Conservation (phyloP, 2,113 vertebrate genomes). For the Sinocyclocheilus grahami region DNA sequence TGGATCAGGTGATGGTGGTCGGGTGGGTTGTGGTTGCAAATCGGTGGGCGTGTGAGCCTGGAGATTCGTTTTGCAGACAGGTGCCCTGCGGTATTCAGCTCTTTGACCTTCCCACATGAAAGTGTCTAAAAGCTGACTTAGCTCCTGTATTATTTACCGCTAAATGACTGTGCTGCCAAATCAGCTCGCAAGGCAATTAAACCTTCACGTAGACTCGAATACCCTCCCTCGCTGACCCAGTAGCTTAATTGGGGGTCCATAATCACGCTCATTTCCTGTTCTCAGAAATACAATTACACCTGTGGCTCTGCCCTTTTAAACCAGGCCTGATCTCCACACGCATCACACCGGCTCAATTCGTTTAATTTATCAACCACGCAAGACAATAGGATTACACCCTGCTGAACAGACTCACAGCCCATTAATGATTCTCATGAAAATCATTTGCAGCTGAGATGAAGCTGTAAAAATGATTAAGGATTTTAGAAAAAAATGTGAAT, state of each 20-base stretch:
- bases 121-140: conserved; percentile 42
- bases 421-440: conserved; percentile 32
- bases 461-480: conserved; percentile 7
- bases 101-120: conserved; percentile 50
- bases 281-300: conserved; percentile 50
- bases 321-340: conserved; percentile 5
- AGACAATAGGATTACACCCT: conserved; percentile 44
- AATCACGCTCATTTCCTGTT: conserved; percentile 53
- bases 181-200: conserved; percentile 45
- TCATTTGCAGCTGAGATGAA: conserved; percentile 26
- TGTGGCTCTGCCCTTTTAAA: conserved; percentile 45
- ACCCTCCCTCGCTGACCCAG: conserved; percentile 39
- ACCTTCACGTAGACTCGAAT: conserved; percentile 6
- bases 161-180: conserved; percentile 45
- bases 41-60: not conserved
- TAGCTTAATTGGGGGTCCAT: conserved; percentile 49
- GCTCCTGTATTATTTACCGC: conserved; percentile 44
- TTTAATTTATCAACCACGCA: conserved; percentile 42
- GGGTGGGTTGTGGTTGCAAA: not conserved
- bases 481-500: not conserved
- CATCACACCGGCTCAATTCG: conserved; percentile 37
- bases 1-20: conserved; percentile 31
- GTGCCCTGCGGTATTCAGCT: conserved; percentile 18
- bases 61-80: conserved; percentile 31
- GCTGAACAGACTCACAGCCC: conserved; percentile 29